A percentile compares a stretch with the other conserved stretches of the same genome.
phyloP scores from a whole-genome alignment of 2,797 vertebrate species.

The Rhincodon typus region DNA sequence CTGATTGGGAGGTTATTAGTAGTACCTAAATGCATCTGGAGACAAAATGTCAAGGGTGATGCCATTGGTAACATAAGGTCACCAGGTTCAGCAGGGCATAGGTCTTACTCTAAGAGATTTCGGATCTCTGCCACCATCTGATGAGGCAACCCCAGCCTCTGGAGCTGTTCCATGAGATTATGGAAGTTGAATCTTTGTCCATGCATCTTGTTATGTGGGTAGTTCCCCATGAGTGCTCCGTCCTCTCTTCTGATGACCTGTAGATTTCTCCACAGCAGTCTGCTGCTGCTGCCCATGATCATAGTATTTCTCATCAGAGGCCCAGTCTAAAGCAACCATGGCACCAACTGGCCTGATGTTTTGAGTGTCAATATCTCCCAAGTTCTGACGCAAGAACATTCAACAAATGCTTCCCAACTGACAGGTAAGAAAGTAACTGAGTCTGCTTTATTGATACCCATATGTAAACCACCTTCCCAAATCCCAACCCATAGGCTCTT shows the following conservation, averaged over 20 bases:
- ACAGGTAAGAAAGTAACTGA: background rate
- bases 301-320: too few relatives aligned
- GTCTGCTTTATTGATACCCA: background rate
- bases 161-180: background rate
- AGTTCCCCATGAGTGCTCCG: background rate
- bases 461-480: background rate
- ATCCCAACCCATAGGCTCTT: background rate
- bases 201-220: background rate
- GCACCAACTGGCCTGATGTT: background rate
- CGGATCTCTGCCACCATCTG: background rate
- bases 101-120: background rate
- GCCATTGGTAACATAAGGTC: background rate
- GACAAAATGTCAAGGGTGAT: background rate
- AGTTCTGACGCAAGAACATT: background rate
- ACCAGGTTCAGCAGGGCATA: background rate
- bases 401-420: background rate
- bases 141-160: background rate
- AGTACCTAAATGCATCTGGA: background rate
- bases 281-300: background rate
- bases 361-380: background rate
- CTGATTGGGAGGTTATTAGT: background rate
- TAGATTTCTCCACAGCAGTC: background rate
- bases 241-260: background rate
- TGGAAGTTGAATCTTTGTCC: background rate
- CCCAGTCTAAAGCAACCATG: background rate